Evolutionary conservation across 2,113 vertebrate genomes (phyloP), one percentile per base, ranked within the genome.

Genomic region (Psilopogon haemacephalus): DNA sequence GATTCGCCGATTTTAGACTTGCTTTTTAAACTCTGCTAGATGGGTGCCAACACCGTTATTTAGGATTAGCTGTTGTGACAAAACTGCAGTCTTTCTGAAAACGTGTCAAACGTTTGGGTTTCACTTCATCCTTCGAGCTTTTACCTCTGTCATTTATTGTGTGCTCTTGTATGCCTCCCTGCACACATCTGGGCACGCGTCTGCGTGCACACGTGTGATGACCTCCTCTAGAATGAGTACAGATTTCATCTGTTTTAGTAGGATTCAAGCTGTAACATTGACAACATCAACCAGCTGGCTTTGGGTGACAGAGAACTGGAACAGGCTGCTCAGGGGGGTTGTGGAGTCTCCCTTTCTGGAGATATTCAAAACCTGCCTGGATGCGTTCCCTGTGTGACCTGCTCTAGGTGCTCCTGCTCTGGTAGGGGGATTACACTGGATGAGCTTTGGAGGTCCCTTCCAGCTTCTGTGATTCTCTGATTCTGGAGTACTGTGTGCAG

Each of bases 11-110:
- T 70, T 70, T 73, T 14, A 46, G 67, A 16, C 26, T 65, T 30
- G 11, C 4, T 50, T 92, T 90, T 71, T 32, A 44, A 84, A 32
- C 56, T 60, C 76, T 40, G 21, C 6, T 50, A 48, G 62, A 7
- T 92, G 1, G 0, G 48, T 82, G 72, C 30, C 38, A 48, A 1
- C 7, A 0, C 2, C 2, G 0, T 59, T 68, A 1, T 82, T 84
- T 63, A 5, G 67, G 60, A 16, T 91, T 86, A 54, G 70, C 46
- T 73, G 60, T 67, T 85, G 33, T 23, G 50, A 40, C 28, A 42
- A 42, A 80, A 56, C 30, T 8, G 12, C 56, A 63, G 26, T 4
- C 17, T 32, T 27, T 8, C 20, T 38, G 5, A 35, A 84, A 80
- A 55, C 4, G 3, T 0, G 1, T 38, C 7, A 42, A 71, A 30